These are phyloP conservation scores for Oikopleura dioica DNA, from an alignment of 23 tunicate species.

Conservation along the genomic window DNA sequence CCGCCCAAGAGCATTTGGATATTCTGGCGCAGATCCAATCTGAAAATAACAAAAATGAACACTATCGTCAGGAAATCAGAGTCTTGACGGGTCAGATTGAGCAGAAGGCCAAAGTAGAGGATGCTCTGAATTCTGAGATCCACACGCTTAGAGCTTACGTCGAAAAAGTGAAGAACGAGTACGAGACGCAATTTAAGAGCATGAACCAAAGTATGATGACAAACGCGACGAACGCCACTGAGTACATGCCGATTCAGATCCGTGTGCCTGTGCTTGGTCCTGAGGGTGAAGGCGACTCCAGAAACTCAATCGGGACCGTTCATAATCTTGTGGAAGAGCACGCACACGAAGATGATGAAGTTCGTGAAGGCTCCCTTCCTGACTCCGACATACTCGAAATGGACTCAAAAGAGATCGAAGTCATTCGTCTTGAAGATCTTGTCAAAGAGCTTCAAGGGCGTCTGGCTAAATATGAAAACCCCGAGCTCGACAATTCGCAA, in stretches of 20 bases:
- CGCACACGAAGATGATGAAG: too few relatives aligned
- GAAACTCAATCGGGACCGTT: background rate
- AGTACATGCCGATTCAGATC: background rate
- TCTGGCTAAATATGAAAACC: background rate
- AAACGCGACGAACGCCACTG: background rate
- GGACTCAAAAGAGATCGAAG: conserved; percentile 8
- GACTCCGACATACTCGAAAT: conserved; percentile 9
- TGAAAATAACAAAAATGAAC: background rate
- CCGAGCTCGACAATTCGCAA: background rate
- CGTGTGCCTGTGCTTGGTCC: background rate
- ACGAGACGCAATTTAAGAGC: too few relatives aligned
- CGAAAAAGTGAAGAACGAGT: background rate
- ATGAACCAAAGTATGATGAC: background rate
- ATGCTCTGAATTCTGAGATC: background rate
- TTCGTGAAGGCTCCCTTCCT: background rate
- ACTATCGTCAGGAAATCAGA: background rate
- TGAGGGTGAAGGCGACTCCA: too few relatives aligned
- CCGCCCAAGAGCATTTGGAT: background rate
- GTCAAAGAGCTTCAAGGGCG: background rate
- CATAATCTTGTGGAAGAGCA: too few relatives aligned
- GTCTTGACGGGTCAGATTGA: background rate
- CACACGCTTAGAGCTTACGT: background rate
- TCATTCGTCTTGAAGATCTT: background rate
- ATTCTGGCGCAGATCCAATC: background rate
- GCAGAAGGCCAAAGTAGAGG: background rate